Conservation (phyloP, 2,888 invertebrate species). For the Drosophila meridionalis region DNA sequence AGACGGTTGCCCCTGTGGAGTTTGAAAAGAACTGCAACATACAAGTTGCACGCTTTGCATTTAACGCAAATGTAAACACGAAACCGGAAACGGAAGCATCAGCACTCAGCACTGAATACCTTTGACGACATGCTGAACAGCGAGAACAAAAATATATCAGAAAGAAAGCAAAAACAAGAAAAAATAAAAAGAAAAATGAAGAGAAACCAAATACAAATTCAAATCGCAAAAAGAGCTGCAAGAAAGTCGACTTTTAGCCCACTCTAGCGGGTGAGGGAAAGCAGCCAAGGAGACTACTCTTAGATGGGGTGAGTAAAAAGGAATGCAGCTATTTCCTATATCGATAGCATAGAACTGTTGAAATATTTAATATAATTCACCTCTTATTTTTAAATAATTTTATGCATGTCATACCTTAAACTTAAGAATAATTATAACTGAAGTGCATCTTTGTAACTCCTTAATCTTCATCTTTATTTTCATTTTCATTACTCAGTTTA, state of each 20-base stretch:
- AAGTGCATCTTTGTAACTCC: too few species aligned
- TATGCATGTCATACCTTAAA: too few species aligned
- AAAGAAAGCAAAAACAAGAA: background rate
- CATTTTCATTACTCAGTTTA: too few species aligned
- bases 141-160: slow-evolving; percentile 21
- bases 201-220: background rate
- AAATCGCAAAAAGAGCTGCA: background rate
- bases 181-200: background rate
- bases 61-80: slow-evolving; percentile 54
- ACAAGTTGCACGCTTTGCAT: slow-evolving; percentile 58
- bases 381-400: too few species aligned
- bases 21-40: slow-evolving; percentile 41
- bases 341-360: background rate
- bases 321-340: background rate
- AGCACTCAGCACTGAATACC: slow-evolving; percentile 48
- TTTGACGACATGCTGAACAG: slow-evolving; percentile 48
- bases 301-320: background rate
- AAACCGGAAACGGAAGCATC: slow-evolving; percentile 65
- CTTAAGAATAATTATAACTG: too few species aligned
- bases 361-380: background rate
- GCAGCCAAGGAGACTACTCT: background rate
- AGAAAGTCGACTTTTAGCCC: background rate
- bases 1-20: slow-evolving; percentile 54
- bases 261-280: slow-evolving; percentile 7
- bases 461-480: too few species aligned